phyloP scores from a whole-genome alignment of 2,888 invertebrate species.

The Diaprepes abbreviatus region DNA sequence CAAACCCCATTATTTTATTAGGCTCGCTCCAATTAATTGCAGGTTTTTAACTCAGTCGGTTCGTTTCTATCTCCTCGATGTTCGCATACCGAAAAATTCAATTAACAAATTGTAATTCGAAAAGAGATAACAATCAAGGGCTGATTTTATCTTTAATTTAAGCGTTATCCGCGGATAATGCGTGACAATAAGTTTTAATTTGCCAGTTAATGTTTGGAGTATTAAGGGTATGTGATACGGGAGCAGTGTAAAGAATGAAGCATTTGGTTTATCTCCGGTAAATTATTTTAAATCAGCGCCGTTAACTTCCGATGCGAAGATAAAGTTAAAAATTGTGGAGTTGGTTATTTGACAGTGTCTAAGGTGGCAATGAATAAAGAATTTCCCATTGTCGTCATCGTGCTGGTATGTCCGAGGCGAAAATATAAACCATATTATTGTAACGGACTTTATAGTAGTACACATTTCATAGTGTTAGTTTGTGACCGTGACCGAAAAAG shows the following conservation, averaged over 20 bases:
- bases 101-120: slow-evolving; percentile 41
- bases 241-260: neutral
- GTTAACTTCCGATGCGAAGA: no score
- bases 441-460: no score
- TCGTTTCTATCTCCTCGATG: slow-evolving; percentile 39
- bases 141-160: slow-evolving; percentile 40
- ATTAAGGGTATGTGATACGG: neutral
- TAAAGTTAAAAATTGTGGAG: no score
- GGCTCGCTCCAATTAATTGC: slow-evolving; percentile 48
- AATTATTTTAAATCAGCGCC: no score
- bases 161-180: slow-evolving; percentile 35
- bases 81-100: slow-evolving; percentile 44
- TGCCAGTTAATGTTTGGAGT: slow-evolving; percentile 16
- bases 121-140: slow-evolving; percentile 33
- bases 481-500: no score
- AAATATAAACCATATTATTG: no score
- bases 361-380: no score
- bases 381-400: no score
- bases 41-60: slow-evolving; percentile 20
- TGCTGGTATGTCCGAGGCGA: no score
- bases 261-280: no score
- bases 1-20: slow-evolving; percentile 47
- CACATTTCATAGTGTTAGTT: no score
- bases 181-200: slow-evolving; percentile 28
- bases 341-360: no score